A percentile compares a stretch with the other conserved stretches of the same genome.
Conservation (phyloP, 2,113 vertebrate genomes). For the Dipodomys merriami region DNA sequence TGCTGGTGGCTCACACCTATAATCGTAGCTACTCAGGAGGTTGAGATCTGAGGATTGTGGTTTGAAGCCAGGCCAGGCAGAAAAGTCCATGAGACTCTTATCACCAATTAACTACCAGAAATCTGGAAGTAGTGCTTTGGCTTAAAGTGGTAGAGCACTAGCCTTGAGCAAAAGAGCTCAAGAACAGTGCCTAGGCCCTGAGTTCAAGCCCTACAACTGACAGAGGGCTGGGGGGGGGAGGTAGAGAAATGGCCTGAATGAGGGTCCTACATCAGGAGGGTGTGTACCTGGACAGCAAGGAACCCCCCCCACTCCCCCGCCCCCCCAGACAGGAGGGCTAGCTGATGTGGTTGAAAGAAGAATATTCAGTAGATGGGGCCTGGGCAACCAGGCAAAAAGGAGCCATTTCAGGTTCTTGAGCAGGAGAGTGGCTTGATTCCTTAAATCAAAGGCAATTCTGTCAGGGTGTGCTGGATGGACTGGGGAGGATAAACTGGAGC, state of each 20-base stretch:
- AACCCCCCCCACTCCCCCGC: no score
- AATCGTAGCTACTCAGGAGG: no score
- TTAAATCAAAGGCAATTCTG: rapidly evolving
- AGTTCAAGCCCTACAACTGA: no score
- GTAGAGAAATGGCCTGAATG: rapidly evolving
- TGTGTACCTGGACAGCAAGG: rapidly evolving
- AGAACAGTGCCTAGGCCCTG: no score
- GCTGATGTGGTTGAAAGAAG: neutral
- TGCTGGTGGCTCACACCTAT: no score
- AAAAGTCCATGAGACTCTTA: no score
- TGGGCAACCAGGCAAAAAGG: neutral
- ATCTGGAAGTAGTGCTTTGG: no score
- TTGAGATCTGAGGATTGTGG: no score
- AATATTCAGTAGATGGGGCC: neutral
- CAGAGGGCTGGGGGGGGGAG: neutral
- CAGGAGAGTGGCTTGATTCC: neutral
- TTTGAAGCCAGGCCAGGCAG: no score
- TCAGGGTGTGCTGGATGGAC: rapidly evolving
- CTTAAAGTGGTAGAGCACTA: no score
- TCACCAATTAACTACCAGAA: no score
- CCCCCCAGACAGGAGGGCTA: neutral
- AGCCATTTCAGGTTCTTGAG: neutral
- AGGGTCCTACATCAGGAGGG: neutral
- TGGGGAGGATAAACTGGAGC: neutral
- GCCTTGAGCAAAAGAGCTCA: no score